Base-by-base conservation (phyloP, 2,888 invertebrate genomes). In the Zygaena filipendulae region DNA sequence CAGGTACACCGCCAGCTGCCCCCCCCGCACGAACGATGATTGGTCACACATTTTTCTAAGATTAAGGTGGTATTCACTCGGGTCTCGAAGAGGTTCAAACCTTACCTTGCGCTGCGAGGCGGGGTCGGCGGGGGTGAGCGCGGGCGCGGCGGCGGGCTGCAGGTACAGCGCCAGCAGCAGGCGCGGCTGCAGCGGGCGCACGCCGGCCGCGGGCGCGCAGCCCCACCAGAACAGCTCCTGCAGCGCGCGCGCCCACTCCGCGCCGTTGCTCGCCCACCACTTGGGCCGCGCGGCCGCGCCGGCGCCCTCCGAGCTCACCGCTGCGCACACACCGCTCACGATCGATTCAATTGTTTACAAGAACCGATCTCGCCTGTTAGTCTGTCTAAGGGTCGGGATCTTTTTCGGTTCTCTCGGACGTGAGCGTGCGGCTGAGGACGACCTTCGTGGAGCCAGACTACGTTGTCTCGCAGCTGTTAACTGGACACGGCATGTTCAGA, bases 211-310 rank as follows among this genome's bases (percentile, higher is more conserved):
- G 3, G 60, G 57, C 19, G 51, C 43, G 13, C 50, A 58, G 25
- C 60, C 58, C 79, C 77, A 79, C 56, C 64, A 62, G 48, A 67
- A 59, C 56, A 71, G 49, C 48, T 68, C 63, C 43, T 54, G 53
- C 42, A 75, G 61, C 41, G 58, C 49, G 19, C 36, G 38, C 42
- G 43, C 52, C 60, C 64, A 66, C 47, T 62, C 67, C 34, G 52
- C 53, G 29, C 55, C 49, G 36, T 50, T 47, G 27, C 48, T 43
- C 44, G 48, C 52, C 68, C 68, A 67, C 63, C 69, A 62, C 40
- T 53, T 53, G 11, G 54, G 43, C 4, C 59, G 52, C 9, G 43
- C 13, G 1, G 36, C 38, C n/a, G 44, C 31, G 20, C 32, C 21
- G 32, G 21, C 38, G 35, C 10, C 52, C 61, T 7, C 16, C 7